Base-by-base conservation (phyloP, 2,888 invertebrate species). In the Aphidius colemani region DNA sequence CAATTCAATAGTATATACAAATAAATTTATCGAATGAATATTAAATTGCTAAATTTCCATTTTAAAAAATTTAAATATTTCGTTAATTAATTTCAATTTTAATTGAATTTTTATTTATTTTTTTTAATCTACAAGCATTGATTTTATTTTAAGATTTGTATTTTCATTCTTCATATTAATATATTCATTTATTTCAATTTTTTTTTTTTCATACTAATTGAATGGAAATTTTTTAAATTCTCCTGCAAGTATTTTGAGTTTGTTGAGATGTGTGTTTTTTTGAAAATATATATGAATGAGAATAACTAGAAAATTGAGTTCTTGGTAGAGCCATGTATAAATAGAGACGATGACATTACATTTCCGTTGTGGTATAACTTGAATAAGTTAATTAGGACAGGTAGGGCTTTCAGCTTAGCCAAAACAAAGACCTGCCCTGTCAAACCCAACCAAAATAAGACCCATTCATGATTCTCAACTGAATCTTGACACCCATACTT, bases 381-480 rank as follows among this genome's bases (percentile, higher is more conserved):
- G 81, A 80, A 81, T 81, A 76, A 77, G 81, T 78, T 80, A 82
- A 82, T 82, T 79, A 75, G 70, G 74, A 74, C 80, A 79, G 80
- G 79, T 79, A 80, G 74, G 74, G 73, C 74, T 75, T 76, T 77
- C 74, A 74, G 72, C 67, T 71, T 73, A 53, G 59, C 62, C 63
- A 73, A 75, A 73, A 80, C 79, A 82, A 81, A 75, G 74, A 67
- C 64, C 66, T 68, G 73, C 71, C 71, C 76, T 78, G 79, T 77
- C 76, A 77, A 76, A 75, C 74, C 75, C 68, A 79, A 76, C 77
- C 79, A 80, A 81, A 81, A 81, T 81, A 81, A 75, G 67, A 73
- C 75, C 73, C 74, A 76, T 80, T 81, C 76, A 78, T 66, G 61
- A 50, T 59, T 50, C 49, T 63, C 41, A 53, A 60, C 65, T 60